Evolutionary conservation across 2,113 vertebrate genomes (phyloP), one percentile per base, ranked within the genome.

Genomic region (Semnopithecus entellus): DNA sequence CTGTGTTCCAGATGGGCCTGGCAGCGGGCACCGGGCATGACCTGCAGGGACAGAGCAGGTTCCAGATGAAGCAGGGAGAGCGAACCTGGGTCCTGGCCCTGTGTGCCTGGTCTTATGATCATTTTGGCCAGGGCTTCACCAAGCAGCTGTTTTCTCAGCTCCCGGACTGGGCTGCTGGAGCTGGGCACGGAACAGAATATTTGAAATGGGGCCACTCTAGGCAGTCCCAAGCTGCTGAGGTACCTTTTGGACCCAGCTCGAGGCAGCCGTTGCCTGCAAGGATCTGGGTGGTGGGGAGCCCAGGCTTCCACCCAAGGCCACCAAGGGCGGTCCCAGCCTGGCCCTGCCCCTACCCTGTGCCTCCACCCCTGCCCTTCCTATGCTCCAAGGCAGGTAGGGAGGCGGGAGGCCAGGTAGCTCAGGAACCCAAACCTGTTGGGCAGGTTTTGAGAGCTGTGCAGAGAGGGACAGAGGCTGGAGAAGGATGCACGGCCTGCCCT

Each of bases 381-480:
- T 9, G 61, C 96, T 97, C 94, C 94, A 1, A 85, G 61, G 61
- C 61, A 64, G 61, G 12, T 27, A 64, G 61, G 61, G 27, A 64
- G 97, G 98, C 97, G 4, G 88, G 59, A n/a, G 94, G 98, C 91
- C 97, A 97, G 97, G 96, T 97, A 97, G 97, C n/a, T 73, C 66
- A 0, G 3, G 32, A 97, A 89, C 5, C 94, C 91, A 78, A 97
- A 98, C 98, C 98, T 32, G 99, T 99, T 87, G 1, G 96, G 97
- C 98, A 90, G 98, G 99, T 99, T 99, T 98, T 86, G 40, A 95
- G 96, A 80, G 87, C 82, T 1, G 61, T 52, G 6, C 87, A 50
- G 50, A 43, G 90, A 59, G 95, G 4, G 35, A 95, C 2, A 93
- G 61, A 75, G 96, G 2, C 93, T 76, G 61, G 76, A 17, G 88